phyloP scores from a whole-genome alignment of 2,888 invertebrate species.

The Gymnosoma rotundatum region DNA sequence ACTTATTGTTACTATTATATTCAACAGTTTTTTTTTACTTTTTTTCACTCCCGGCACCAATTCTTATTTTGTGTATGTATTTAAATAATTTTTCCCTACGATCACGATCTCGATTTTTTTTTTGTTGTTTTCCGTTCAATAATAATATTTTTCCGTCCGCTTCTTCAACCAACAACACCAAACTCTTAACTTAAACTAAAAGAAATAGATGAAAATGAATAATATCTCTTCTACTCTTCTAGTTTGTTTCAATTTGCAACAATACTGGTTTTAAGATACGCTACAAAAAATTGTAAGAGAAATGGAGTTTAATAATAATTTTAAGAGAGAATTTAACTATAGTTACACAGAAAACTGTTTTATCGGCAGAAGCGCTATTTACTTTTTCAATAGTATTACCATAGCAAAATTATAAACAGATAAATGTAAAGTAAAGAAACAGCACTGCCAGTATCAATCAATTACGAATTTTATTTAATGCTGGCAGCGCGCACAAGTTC shows the following conservation, averaged over 20 bases:
- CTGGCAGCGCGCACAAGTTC: no score
- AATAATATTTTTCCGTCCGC: slow-evolving; percentile 9
- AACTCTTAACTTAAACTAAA: slow-evolving; percentile 60
- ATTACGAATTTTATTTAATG: no score
- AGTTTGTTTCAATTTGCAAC: slow-evolving; percentile 15
- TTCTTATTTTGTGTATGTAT: slow-evolving; percentile 42
- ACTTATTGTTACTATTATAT: slow-evolving; percentile 19
- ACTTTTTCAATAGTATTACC: no score
- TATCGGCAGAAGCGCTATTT: no score
- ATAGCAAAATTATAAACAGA: no score
- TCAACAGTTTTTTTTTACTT: slow-evolving; percentile 5
- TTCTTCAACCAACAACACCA: slow-evolving; percentile 54
- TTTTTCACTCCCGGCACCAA: slow-evolving; percentile 44
- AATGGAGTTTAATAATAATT: no score
- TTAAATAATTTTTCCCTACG: slow-evolving; percentile 22
- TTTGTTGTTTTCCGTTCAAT: neutral
- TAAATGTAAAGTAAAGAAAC: no score
- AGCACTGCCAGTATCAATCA: no score
- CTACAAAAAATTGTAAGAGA: no score
- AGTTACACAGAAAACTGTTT: no score
- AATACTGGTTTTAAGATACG: slow-evolving; percentile 14
- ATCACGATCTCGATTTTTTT: slow-evolving; percentile 49
- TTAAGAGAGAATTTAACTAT: no score
- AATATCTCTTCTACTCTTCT: slow-evolving; percentile 46
- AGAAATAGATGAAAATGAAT: slow-evolving; percentile 46